These are phyloP conservation scores for Scrobipalpa atriplicella DNA, from an alignment of 2,888 invertebrate genomes.

Conservation along the genomic window DNA sequence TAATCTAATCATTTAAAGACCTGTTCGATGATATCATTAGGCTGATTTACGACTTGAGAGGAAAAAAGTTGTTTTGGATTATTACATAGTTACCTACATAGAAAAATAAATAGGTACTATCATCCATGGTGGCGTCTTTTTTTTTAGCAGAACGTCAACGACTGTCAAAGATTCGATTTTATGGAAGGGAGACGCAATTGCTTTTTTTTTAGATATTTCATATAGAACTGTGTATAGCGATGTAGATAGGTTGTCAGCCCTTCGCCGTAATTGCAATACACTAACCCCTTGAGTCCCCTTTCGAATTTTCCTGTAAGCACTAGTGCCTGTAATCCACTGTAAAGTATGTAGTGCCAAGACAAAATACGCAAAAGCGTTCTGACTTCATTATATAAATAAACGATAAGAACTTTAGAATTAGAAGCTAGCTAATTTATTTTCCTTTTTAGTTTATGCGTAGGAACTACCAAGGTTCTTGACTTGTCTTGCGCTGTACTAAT, in stretches of 20 bases:
- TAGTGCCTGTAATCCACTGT: too few relatives aligned
- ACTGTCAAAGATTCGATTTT: too few relatives aligned
- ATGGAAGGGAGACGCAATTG: too few relatives aligned
- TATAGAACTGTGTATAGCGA: too few relatives aligned
- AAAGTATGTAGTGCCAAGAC: not conserved
- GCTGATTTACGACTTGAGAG: not conserved
- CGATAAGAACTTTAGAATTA: not conserved
- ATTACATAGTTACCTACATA: not conserved
- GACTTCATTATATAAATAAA: not conserved
- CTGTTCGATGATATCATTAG: constrained; percentile 8
- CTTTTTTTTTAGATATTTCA: too few relatives aligned
- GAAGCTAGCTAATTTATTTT: constrained; percentile 1
- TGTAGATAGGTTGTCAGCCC: too few relatives aligned
- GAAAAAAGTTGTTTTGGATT: not conserved
- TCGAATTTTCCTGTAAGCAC: too few relatives aligned
- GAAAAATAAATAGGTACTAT: too few relatives aligned
- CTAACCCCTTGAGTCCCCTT: too few relatives aligned
- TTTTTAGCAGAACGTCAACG: too few relatives aligned
- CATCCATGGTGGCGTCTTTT: too few relatives aligned
- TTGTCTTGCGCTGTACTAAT: constrained; percentile 7
- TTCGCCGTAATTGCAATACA: too few relatives aligned
- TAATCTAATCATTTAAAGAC: not conserved
- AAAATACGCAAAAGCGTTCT: not conserved
- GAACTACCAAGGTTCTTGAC: constrained; percentile 16
- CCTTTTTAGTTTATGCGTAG: constrained; percentile 15